A percentile compares a stretch with the other conserved stretches of the same genome.
These are phyloP conservation scores for Drosophila chauvacae DNA, from an alignment of 1,140 invertebrate genomes.

Conservation along the genomic window DNA sequence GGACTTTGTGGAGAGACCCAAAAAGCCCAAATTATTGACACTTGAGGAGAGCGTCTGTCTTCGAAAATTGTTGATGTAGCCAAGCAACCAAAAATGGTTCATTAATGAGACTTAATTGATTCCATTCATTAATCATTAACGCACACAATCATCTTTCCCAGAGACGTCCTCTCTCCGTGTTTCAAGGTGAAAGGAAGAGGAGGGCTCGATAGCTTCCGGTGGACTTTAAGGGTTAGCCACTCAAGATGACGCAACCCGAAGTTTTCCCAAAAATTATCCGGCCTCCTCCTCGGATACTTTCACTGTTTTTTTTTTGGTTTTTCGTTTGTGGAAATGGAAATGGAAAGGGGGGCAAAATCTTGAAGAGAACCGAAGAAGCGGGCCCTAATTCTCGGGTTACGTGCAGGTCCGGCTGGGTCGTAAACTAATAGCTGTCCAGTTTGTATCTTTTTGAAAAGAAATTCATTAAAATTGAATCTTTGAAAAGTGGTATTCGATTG, in stretches of 20 bases:
- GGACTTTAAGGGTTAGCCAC: conserved; percentile 20
- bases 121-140: conserved; percentile 84
- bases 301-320: conserved; percentile 22
- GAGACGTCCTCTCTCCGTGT: background rate
- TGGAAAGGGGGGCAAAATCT: background rate
- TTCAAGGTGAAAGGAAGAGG: conserved; percentile 3
- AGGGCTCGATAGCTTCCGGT: conserved; percentile 35
- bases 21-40: conserved; percentile 77
- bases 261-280: conserved; percentile 20
- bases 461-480: conserved; percentile 39
- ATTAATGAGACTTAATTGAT: conserved; percentile 84
- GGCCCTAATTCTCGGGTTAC: conserved; percentile 59
- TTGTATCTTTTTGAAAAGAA: conserved; percentile 56
- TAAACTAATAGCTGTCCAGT: conserved; percentile 62
- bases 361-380: conserved; percentile 1
- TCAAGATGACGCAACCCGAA: conserved; percentile 24
- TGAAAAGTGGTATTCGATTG: background rate
- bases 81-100: conserved; percentile 77
- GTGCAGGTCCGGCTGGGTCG: conserved; percentile 34
- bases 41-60: conserved; percentile 62
- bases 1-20: conserved; percentile 20
- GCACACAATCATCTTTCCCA: conserved; percentile 11
- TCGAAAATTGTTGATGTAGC: conserved; percentile 19
- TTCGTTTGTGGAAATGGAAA: background rate
- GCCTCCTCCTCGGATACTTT: conserved; percentile 40